Conservation (phyloP, 2,888 invertebrate genomes). For the Andrena minutula region DNA sequence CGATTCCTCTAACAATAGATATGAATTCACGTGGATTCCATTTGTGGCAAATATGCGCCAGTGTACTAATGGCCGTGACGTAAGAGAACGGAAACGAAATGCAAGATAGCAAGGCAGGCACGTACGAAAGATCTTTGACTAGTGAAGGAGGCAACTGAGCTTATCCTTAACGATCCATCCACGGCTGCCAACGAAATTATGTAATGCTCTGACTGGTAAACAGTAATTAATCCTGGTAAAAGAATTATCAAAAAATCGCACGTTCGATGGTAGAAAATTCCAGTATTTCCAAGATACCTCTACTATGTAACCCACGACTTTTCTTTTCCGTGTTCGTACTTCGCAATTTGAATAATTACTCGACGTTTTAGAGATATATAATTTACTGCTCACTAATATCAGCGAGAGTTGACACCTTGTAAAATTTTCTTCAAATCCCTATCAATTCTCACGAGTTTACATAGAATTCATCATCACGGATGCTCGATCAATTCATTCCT, state of each 20-base stretch:
- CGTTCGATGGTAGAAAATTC: conserved; percentile 1
- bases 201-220: conserved; percentile 62
- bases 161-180: conserved; percentile 64
- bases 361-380: not conserved
- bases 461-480: no score
- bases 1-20: conserved; percentile 45
- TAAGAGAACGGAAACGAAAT: conserved; percentile 71
- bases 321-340: not conserved
- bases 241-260: conserved; percentile 17
- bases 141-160: conserved; percentile 48
- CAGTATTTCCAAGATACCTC: not conserved
- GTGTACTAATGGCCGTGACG: conserved; percentile 52
- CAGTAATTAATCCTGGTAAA: conserved; percentile 53
- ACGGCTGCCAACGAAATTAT: conserved; percentile 54
- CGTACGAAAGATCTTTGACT: conserved; percentile 52
- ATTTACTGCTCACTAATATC: not conserved
- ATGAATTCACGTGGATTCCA: conserved; percentile 50
- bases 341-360: not conserved
- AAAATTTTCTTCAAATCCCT: no score
- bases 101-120: conserved; percentile 61
- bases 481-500: no score
- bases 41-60: conserved; percentile 29
- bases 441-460: no score
- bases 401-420: not conserved
- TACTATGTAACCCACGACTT: not conserved